Base-by-base conservation (phyloP, 2,888 invertebrate species). In the Argyresthia albistria region DNA sequence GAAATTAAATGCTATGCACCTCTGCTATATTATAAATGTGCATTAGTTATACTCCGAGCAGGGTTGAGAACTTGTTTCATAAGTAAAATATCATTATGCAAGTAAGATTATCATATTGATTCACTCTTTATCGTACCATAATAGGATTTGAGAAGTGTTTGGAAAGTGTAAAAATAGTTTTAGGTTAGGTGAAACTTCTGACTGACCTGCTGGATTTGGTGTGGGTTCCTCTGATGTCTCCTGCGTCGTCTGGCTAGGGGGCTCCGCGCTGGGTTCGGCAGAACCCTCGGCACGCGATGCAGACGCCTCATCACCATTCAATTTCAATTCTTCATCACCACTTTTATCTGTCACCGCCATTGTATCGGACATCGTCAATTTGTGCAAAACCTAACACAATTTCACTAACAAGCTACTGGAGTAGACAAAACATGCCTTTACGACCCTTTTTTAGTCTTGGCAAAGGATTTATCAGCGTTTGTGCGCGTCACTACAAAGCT, bases 351-450 rank as follows among this genome's bases (percentile, higher is more conserved):
- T 72, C 70, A 81, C 73, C 76, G 83, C 84, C 81, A 86, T 84
- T 83, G 84, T 81, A 59, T 83, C 83, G 58, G 86, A 86, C 86
- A 86, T 86, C 79, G 81, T 83, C 77, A 78, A 79, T 70, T 73
- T 67, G 62, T 72, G 70, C 54, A 65, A 75, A 73, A 66, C 73
- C 68, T 70, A 70, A 65, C 66, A 69, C 63, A 65, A 69, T 67
- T 65, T 66, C 75, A 76, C 76, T 75, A 76, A 73, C 73, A 79
- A 73, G 70, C 65, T 60, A 58, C 72, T 73, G 68, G 74, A 69
- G 70, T 68, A 73, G 73, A 74, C 84, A 83, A 81, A 80, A 77
- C 81, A 77, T 73, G 66, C 64, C 70, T 69, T 76, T 74, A 73
- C 70, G 70, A 76, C 71, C 77, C 76, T 72, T 61, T 64, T 65